phyloP scores from a whole-genome alignment of 2,888 invertebrate species.

The Lepidocyrtoides sp. region DNA sequence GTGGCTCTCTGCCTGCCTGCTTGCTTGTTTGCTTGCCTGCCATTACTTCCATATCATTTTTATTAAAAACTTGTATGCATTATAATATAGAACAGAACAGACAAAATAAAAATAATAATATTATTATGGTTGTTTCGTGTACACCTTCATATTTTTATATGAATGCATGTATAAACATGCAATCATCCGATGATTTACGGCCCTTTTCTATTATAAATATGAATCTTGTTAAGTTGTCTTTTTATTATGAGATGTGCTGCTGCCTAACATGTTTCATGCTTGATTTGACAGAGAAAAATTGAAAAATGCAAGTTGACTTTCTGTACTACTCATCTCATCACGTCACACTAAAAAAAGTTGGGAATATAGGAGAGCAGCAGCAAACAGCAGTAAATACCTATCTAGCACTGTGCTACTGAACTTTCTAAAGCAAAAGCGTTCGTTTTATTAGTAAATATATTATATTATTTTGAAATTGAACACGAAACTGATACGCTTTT shows the following conservation, averaged over 20 bases:
- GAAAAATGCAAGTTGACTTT: slow-evolving; percentile 81
- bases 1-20: background rate
- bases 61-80: slow-evolving; percentile 24
- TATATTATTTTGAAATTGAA: slow-evolving; percentile 47
- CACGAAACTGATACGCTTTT: slow-evolving; percentile 65
- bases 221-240: slow-evolving; percentile 81
- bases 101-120: background rate
- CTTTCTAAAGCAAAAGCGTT: slow-evolving; percentile 36
- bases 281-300: slow-evolving; percentile 82
- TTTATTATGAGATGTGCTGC: slow-evolving; percentile 76
- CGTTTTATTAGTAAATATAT: background rate
- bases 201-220: slow-evolving; percentile 80
- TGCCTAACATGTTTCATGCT: slow-evolving; percentile 80
- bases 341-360: slow-evolving; percentile 55
- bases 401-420: background rate
- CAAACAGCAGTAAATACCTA: background rate
- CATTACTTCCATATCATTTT: slow-evolving; percentile 32
- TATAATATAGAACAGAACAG: background rate
- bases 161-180: slow-evolving; percentile 69
- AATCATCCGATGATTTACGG: slow-evolving; percentile 81
- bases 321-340: slow-evolving; percentile 73
- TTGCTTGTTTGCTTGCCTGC: background rate
- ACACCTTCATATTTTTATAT: slow-evolving; percentile 48
- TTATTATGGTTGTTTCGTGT: background rate
- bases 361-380: background rate